Conservation (phyloP, 2,113 vertebrate genomes). For the Antennarius striatus region DNA sequence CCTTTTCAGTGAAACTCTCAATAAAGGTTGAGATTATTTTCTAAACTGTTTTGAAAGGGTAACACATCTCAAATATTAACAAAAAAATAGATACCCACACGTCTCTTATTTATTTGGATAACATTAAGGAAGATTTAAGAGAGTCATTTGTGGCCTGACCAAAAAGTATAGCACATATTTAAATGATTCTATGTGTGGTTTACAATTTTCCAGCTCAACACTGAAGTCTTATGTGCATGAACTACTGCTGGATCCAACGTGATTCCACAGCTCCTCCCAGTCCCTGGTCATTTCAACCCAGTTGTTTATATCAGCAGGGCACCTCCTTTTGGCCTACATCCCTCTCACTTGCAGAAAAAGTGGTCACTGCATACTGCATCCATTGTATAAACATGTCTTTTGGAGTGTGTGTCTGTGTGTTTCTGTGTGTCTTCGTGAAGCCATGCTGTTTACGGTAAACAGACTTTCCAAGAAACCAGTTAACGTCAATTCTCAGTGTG, state of each 20-base stretch:
- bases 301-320: conserved; percentile 66
- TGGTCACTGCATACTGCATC: conserved; percentile 32
- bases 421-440: neutral
- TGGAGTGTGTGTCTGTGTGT: conserved; percentile 9
- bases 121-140: too few relatives aligned
- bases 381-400: conserved; percentile 31
- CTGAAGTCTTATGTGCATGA: conserved; percentile 13
- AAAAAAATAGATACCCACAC: too few relatives aligned
- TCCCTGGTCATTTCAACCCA: conserved; percentile 40
- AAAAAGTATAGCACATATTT: neutral
- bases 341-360: conserved; percentile 32
- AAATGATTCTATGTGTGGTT: neutral
- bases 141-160: too few relatives aligned
- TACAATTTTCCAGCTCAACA: neutral
- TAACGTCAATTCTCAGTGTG: neutral
- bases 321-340: conserved; percentile 63
- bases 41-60: neutral
- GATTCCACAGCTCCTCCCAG: conserved; percentile 8
- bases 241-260: conserved; percentile 29
- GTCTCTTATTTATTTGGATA: too few relatives aligned
- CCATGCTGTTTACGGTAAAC: conserved; percentile 12
- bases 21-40: too few relatives aligned
- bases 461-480: conserved; percentile 1
- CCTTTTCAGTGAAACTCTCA: too few relatives aligned
- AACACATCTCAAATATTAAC: too few relatives aligned